These are phyloP conservation scores for Geotrupes spiniger DNA, from an alignment of 2,888 invertebrate species.

Conservation along the genomic window DNA sequence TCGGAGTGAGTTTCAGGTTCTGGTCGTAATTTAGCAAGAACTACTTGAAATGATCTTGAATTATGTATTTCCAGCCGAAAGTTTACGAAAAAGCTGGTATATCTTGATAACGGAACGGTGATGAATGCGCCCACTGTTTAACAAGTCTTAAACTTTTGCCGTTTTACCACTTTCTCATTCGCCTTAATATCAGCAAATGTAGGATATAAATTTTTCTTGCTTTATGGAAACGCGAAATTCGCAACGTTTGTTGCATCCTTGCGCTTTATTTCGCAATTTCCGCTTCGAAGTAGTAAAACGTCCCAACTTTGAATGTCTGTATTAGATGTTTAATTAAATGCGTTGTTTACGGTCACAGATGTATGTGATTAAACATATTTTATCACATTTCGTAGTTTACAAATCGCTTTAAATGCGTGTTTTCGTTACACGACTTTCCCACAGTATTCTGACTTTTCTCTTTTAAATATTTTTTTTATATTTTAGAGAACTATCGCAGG, in stretches of 20 bases:
- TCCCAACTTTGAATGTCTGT: too few relatives aligned
- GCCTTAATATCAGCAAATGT: slow-evolving; percentile 46
- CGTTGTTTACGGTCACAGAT: too few relatives aligned
- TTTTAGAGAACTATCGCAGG: too few relatives aligned
- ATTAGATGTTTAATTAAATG: slow-evolving; percentile 9
- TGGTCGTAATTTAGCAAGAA: not conserved
- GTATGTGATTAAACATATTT: too few relatives aligned
- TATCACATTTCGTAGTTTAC: too few relatives aligned
- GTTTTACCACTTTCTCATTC: slow-evolving; percentile 42
- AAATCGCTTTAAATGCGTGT: too few relatives aligned
- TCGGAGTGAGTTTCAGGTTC: too few relatives aligned
- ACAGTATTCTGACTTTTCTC: too few relatives aligned
- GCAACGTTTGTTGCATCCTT: slow-evolving; percentile 25
- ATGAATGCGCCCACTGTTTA: slow-evolving; percentile 41
- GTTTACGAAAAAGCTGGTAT: slow-evolving; percentile 29
- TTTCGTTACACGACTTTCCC: too few relatives aligned
- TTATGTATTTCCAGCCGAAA: slow-evolving; percentile 21
- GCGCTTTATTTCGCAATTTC: slow-evolving; percentile 9
- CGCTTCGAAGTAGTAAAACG: too few relatives aligned
- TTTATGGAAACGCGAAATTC: slow-evolving; percentile 34
- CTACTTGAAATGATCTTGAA: slow-evolving; percentile 21
- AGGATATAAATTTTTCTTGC: slow-evolving; percentile 42
- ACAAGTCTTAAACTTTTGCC: slow-evolving; percentile 43
- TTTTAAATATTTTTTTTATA: too few relatives aligned
- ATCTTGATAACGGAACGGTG: slow-evolving; percentile 42